Base-by-base conservation (phyloP, 2,888 invertebrate genomes). In the Microctonus aethiopoides region DNA sequence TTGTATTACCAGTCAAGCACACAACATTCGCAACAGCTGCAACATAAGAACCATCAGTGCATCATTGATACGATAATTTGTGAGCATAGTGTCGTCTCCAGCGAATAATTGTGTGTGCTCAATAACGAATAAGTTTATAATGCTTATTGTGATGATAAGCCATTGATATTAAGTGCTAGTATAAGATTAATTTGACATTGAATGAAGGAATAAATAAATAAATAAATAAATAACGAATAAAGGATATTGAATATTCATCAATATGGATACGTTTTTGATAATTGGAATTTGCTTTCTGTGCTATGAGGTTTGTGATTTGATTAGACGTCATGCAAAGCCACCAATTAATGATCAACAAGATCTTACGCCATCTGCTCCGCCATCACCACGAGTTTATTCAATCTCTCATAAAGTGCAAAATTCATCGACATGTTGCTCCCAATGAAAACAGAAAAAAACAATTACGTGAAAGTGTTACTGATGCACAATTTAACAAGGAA, bases 231-330 rank as follows among this genome's bases (percentile, higher is more conserved):
- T 26, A 7, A 5, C 5, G 26, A 16, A 16, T 41, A 20, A 34
- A 29, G 16, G 16, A 20, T 51, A 13, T 9, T 13, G 39, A 20
- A 7, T 46, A 16, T 29, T 22, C 10, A 24, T 20, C 39, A 61
- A 56, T 54, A 91, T 91, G 91, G 91, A 91, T 89, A 91, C 91
- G 84, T 90, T 91, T 83, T 87, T 91, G 83, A 89, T 91, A 81
- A 88, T 91, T 79, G 91, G 91, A 78, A 89, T 91, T 84, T 91
- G 91, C 88, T 89, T 91, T 85, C 87, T 91, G 83, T 91, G 91
- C 81, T 91, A 91, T 85, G 91, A 91, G 87, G 88, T 91, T 83
- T 90, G 91, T 86, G 91, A 91, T 84, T 88, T 91, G 83, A 88
- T 91, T 59, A 79, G 80, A 72, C 81, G 83, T 46, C 85, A 85